Evolutionary conservation across 2,888 invertebrate species (phyloP), one percentile per base, ranked within the genome.

Genomic region (Hirtodrosophila histrioides): DNA sequence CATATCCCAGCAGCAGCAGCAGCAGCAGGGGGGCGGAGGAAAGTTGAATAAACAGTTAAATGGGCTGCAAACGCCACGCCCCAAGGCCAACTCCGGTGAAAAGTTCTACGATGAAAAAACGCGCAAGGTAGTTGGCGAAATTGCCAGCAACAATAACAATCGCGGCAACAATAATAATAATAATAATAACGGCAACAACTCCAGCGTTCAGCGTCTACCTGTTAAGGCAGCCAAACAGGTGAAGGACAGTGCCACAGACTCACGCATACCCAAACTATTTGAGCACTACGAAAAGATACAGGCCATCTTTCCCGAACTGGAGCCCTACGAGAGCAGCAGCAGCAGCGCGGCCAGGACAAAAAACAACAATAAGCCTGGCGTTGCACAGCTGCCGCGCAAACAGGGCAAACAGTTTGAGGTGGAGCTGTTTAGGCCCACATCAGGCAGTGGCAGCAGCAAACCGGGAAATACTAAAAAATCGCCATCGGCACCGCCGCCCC

Each of bases 261-360:
- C 91, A 51, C 94, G 94, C 89, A 94, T 95, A 91, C 95, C 95
- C 17, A 94, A 93, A 79, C 92, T 95, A 58, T 95, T 95, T 91
- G 94, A 95, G 90, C 94, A 94, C 83, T 95, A 95, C 90, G 94
- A 94, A 75, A 95, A 95, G 92, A 95, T 95, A 73, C 95, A 95
- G 90, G 94, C 95, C 83, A 95, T 96, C 77, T 96, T 95, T 90
- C 96, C 96, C 3, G 94, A 95, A 69, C 92, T 94, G 86, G 93
- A 93, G 75, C 93, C 94, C 3, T 92, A 92, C 69, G 89, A 90
- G 35, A 88, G 88, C 54, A 76, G 84, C 17, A 75, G 83, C 24
- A 60, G 39, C 37, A 62, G 33, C 31, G 43, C 62, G 24, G 73
- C 78, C 24, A 75, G 61, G 70, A 69, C 66, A 3, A 77, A 27